These are phyloP conservation scores for Stegophylla sp. DNA, from an alignment of 2,888 invertebrate species.

Conservation along the genomic window DNA sequence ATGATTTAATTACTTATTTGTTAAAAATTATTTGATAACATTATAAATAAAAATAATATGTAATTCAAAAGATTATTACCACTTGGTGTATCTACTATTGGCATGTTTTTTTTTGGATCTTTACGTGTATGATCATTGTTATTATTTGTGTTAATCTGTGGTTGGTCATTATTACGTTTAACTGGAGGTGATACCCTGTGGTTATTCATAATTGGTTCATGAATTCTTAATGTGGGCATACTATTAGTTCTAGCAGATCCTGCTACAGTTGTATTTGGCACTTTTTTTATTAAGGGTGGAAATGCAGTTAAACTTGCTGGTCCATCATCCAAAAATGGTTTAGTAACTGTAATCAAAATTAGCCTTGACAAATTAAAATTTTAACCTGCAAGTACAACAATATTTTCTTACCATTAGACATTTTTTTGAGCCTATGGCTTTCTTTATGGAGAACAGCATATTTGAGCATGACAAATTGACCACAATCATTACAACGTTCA, in stretches of 20 bases:
- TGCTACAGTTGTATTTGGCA: slow-evolving; percentile 12
- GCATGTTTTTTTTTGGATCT: slow-evolving; percentile 41
- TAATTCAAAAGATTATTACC: slow-evolving; percentile 16
- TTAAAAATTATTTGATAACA: too few relatives aligned
- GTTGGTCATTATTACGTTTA: slow-evolving; percentile 57
- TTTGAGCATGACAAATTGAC: slow-evolving; percentile 75
- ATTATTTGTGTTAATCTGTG: slow-evolving; percentile 52
- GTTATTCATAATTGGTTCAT: slow-evolving; percentile 29
- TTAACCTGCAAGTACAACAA: not conserved
- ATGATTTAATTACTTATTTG: too few relatives aligned
- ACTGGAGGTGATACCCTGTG: slow-evolving; percentile 46
- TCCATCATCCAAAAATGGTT: slow-evolving; percentile 23
- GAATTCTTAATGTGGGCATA: slow-evolving; percentile 38
- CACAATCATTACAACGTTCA: slow-evolving; percentile 73
- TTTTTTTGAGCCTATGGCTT: slow-evolving; percentile 73
- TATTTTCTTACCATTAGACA: slow-evolving; percentile 69
- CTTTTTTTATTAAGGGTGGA: slow-evolving; percentile 53
- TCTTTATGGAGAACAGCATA: slow-evolving; percentile 72
- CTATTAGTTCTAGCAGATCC: slow-evolving; percentile 27
- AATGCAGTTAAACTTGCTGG: slow-evolving; percentile 44
- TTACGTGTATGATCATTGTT: slow-evolving; percentile 24
- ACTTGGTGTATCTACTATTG: slow-evolving; percentile 21
- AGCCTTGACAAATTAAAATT: slow-evolving; percentile 13
- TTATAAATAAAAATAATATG: too few relatives aligned
- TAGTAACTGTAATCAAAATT: slow-evolving; percentile 18